A percentile compares a stretch with the other conserved stretches of the same genome.
Conservation (phyloP, 2,113 vertebrate species). For the Mellivora capensis region DNA sequence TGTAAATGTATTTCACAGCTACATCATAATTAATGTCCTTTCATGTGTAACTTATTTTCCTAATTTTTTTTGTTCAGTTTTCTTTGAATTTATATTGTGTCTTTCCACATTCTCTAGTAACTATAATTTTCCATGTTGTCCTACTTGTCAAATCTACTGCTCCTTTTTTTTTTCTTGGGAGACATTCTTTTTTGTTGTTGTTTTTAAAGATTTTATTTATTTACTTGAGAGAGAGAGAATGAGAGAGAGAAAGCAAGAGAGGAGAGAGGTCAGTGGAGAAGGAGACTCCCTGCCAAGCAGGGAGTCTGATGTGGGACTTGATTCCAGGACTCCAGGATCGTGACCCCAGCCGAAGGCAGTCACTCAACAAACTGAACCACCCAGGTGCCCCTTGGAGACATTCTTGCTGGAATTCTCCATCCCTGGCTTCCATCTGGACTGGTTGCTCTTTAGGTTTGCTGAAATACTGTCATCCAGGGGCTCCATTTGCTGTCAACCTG, state of each 20-base stretch:
- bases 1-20: neutral
- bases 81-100: neutral
- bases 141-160: neutral
- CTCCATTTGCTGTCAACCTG: neutral
- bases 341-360: too few relatives aligned
- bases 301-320: too few relatives aligned
- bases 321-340: too few relatives aligned
- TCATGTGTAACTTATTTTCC: neutral
- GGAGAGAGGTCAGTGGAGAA: too few relatives aligned
- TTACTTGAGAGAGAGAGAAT: too few relatives aligned
- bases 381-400: neutral
- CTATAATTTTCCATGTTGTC: neutral
- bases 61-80: neutral
- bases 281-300: too few relatives aligned
- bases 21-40: neutral
- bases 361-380: too few relatives aligned
- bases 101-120: neutral
- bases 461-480: neutral
- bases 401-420: neutral
- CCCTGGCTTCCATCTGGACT: neutral
- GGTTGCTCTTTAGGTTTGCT: neutral
- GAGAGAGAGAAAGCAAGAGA: too few relatives aligned
- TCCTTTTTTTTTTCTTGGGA: neutral
- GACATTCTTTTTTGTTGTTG: neutral
- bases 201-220: too few relatives aligned